Base-by-base conservation (phyloP, 2,797 vertebrate genomes). In the Gobio occitaniae region DNA sequence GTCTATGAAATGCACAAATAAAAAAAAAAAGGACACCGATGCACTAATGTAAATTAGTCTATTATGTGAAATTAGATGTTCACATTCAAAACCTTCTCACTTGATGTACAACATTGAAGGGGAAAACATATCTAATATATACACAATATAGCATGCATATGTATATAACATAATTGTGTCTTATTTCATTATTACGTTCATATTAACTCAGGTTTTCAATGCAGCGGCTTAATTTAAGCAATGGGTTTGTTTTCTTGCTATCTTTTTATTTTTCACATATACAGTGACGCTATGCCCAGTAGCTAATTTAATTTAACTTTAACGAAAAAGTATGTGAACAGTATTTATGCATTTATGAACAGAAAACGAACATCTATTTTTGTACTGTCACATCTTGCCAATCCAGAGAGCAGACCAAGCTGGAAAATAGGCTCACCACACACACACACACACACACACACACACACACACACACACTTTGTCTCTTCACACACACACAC, bases 391-490 rank as follows among this genome's bases (percentile, higher is more conserved):
- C 90, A 91, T 88, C 88, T 91, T 90, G 88, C 87, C 90, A 91
- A 86, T 91, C 87, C 89, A 83, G 54, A 87, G 91, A 91, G 82
- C 25, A 89, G 85, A 84, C 87, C 87, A 86, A 85, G 87, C 81
- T 90, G 85, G 91, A 92, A 91, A 90, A 92, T 91, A 89, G 88
- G 91, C 92, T 90, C 90, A 89, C 90, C 90, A 90, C 89, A 90
- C 90, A 91, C 90, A 88, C 78, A 87, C 86, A 59, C 90, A 88
- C 78, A 87, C 86, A 59, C 86, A 70, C 74, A 68, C 92, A 90
- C 83, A 85, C 89, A 88, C 78, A 87, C 86, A 59, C 86, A 70
- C 74, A 68, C 92, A 90, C 83, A 85, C 89, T 38, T 21, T 56
- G 11, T 76, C 74, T 76, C 32, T 56, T 76, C 38, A 65, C 74